Conservation (phyloP, 2,888 invertebrate species). For the Agrochola litura region DNA sequence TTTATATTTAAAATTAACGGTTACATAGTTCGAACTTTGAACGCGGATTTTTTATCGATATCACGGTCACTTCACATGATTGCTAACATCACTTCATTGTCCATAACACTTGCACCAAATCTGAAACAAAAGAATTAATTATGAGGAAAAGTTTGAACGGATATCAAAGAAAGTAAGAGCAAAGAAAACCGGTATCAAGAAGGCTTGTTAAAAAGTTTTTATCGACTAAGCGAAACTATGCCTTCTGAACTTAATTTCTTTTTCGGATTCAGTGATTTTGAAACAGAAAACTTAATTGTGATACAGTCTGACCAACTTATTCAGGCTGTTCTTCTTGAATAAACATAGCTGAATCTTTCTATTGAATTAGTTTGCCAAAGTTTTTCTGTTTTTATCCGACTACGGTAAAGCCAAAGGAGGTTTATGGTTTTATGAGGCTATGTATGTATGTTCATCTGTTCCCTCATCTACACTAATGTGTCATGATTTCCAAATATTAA, state of each 20-base stretch:
- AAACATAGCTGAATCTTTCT: not conserved
- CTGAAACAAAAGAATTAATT: conserved; percentile 68
- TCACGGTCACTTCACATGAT: conserved; percentile 33
- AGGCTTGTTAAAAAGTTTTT: conserved; percentile 24
- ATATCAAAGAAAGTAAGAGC: not conserved
- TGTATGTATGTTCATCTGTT: too few relatives aligned
- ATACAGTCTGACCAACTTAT: not conserved
- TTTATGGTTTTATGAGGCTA: too few relatives aligned
- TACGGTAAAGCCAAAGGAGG: too few relatives aligned
- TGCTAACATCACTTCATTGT: conserved; percentile 42
- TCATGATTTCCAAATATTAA: too few relatives aligned
- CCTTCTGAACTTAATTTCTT: not conserved
- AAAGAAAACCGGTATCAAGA: not conserved
- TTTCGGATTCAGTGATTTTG: conserved; percentile 2
- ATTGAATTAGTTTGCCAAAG: not conserved
- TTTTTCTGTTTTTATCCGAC: not conserved
- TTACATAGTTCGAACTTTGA: conserved; percentile 40
- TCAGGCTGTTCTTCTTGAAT: conserved; percentile 19
- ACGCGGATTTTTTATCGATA: conserved; percentile 40
- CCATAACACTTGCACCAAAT: conserved; percentile 43
- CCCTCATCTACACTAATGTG: too few relatives aligned
- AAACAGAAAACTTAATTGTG: not conserved
- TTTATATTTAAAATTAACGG: conserved; percentile 19
- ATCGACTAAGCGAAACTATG: not conserved
- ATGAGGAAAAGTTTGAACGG: conserved; percentile 27